These are phyloP conservation scores for Standfussiana lucernea DNA, from an alignment of 2,888 invertebrate genomes.

Conservation along the genomic window DNA sequence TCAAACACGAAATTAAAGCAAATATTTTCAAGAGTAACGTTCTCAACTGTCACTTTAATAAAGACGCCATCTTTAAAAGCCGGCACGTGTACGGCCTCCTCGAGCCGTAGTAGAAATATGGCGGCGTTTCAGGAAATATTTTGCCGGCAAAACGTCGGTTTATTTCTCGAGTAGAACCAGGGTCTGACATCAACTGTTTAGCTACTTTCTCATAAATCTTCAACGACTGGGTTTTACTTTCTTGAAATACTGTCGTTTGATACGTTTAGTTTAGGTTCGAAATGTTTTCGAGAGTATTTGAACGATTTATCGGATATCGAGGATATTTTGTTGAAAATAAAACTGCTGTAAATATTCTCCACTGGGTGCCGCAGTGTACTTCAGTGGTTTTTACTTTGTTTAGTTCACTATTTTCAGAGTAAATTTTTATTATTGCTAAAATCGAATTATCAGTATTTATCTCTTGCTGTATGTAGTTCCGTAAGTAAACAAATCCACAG, in stretches of 20 bases:
- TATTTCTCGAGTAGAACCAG: constrained; percentile 60
- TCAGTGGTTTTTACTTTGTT: not conserved
- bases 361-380: not conserved
- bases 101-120: constrained; percentile 56
- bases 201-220: constrained; percentile 58
- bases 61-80: constrained; percentile 55
- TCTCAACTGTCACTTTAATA: constrained; percentile 58
- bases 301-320: constrained; percentile 35
- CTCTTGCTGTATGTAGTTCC: not conserved
- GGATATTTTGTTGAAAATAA: constrained; percentile 21
- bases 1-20: not conserved
- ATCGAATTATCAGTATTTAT: not conserved
- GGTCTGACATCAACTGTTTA: constrained; percentile 54
- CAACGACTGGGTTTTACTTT: constrained; percentile 47
- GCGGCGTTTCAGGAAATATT: constrained; percentile 61
- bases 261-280: constrained; percentile 41
- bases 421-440: not conserved
- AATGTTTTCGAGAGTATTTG: constrained; percentile 36
- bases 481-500: not conserved
- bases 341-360: constrained; percentile 7
- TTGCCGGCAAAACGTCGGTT: constrained; percentile 61
- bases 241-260: constrained; percentile 55
- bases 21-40: constrained; percentile 39
- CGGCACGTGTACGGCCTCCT: constrained; percentile 64
- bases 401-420: not conserved